phyloP scores from a whole-genome alignment of 2,888 invertebrate species.

The Antheraea assamensis region DNA sequence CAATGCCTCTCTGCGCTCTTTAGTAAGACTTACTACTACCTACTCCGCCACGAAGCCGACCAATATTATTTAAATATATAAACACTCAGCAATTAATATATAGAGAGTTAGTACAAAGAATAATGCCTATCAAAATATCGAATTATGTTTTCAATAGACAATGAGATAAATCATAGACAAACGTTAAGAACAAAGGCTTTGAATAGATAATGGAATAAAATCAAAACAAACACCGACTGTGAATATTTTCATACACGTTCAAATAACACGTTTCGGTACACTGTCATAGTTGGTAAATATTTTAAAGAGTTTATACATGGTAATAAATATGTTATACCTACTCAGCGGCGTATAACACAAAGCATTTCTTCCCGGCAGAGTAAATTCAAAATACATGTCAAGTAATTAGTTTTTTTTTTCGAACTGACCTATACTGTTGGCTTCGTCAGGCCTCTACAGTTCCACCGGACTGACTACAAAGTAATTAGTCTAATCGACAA shows the following conservation, averaged over 20 bases:
- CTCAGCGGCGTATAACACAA: no score
- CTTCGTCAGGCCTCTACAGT: no score
- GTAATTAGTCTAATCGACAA: no score
- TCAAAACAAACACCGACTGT: conserved; percentile 73
- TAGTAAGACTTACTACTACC: no score
- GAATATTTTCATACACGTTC: conserved; percentile 59
- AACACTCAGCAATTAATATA: background rate
- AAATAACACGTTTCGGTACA: conserved; percentile 45
- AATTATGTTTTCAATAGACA: conserved; percentile 68
- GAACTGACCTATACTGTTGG: no score
- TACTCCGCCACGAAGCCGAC: no score
- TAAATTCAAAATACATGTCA: no score
- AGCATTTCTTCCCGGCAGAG: background rate
- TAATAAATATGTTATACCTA: no score
- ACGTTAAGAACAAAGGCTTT: conserved; percentile 72
- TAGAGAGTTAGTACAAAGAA: background rate
- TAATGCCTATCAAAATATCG: conserved; percentile 50
- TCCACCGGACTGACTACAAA: no score
- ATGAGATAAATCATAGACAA: conserved; percentile 61
- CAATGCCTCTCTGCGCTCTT: no score
- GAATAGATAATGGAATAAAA: conserved; percentile 72
- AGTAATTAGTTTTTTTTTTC: no score
- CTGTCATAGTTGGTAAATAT: conserved; percentile 13
- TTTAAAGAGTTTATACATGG: conserved; percentile 14
- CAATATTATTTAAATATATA: no score